phyloP scores from a whole-genome alignment of 35 echinoderm and acorn worm genomes.

The Apostichopus parvimensis region DNA sequence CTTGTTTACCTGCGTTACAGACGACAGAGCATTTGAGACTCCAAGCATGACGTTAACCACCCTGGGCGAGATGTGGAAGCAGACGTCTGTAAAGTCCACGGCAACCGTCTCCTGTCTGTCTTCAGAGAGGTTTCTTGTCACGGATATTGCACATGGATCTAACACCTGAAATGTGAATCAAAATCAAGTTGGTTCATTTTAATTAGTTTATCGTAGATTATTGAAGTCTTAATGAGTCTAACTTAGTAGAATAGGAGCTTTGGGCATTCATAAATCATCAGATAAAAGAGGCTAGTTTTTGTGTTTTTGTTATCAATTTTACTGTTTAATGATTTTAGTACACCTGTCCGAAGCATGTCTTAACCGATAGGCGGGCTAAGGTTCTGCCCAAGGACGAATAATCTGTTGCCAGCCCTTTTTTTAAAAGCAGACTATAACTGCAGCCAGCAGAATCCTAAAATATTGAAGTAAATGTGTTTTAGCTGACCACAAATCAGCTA shows the following conservation, averaged over 20 bases:
- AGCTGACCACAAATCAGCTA: no score
- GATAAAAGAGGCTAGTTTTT: no score
- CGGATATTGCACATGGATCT: conserved; percentile 83
- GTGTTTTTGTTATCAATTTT: no score
- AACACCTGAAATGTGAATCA: conserved; percentile 67
- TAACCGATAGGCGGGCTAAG: background rate
- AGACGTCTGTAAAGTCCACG: conserved; percentile 77
- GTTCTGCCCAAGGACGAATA: no score
- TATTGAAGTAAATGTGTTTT: no score
- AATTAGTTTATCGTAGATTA: no score
- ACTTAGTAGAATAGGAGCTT: background rate
- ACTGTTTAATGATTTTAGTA: no score
- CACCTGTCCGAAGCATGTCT: no score
- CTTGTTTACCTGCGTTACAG: conserved; percentile 73
- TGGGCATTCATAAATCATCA: background rate
- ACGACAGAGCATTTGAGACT: conserved; percentile 73
- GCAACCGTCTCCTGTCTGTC: conserved; percentile 66
- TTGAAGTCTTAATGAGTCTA: no score
- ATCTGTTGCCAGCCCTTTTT: no score
- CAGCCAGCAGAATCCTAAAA: no score
- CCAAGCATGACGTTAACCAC: conserved; percentile 80
- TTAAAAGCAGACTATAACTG: no score
- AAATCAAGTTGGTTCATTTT: background rate
- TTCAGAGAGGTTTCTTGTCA: conserved; percentile 57
- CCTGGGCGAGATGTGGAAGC: conserved; percentile 80